Conservation (phyloP, 1,140 invertebrate species). For the Helicoverpa armigera region DNA sequence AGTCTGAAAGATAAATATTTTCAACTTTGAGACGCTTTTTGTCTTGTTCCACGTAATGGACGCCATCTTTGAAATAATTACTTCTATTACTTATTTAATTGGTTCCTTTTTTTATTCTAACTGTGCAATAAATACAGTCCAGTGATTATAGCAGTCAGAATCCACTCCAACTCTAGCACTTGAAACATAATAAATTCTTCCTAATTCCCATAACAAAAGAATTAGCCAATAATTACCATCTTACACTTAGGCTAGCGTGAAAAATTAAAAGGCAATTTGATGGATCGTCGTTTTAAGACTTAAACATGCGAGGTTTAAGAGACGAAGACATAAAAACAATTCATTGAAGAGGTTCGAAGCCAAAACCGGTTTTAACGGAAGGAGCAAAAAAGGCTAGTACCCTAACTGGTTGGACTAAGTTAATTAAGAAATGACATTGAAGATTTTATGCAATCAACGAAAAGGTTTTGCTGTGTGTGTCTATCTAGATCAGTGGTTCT, state of each 20-base stretch:
- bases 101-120: neutral
- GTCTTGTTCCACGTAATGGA: neutral
- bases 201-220: slow-evolving; percentile 2
- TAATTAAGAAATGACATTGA: slow-evolving; percentile 28
- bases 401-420: slow-evolving; percentile 2
- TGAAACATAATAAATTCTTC: neutral
- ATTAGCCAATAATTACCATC: neutral
- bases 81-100: neutral
- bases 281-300: neutral
- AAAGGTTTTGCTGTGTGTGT: neutral
- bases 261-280: neutral
- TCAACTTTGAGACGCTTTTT: no score
- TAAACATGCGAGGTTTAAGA: neutral
- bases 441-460: slow-evolving; percentile 29
- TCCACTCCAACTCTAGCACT: neutral
- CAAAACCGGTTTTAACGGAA: slow-evolving; percentile 64
- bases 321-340: slow-evolving; percentile 13
- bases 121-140: neutral
- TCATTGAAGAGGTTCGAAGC: slow-evolving; percentile 35
- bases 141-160: neutral
- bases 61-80: neutral
- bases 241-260: neutral
- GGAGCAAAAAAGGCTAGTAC: slow-evolving; percentile 60
- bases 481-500: no score
- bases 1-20: neutral